phyloP scores from a whole-genome alignment of 2,888 invertebrate species.

The Euplagia quadripunctaria region DNA sequence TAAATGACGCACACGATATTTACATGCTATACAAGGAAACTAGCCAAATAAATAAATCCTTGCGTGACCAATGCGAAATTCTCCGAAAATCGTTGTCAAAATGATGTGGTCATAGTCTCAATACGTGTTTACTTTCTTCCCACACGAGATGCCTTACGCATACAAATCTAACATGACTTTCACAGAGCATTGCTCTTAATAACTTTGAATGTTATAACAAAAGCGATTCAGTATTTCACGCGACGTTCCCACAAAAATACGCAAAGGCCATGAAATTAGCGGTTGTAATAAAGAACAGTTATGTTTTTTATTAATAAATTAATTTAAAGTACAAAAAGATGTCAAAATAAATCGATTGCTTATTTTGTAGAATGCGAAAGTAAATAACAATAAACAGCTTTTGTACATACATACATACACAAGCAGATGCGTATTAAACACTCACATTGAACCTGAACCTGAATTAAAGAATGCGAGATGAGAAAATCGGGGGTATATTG shows the following conservation, averaged over 20 bases:
- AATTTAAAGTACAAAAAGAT: too few species aligned
- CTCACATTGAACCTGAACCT: too few species aligned
- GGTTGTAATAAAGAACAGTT: not conserved
- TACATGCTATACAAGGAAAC: constrained; percentile 9
- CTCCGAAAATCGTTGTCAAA: constrained; percentile 17
- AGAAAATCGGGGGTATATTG: too few species aligned
- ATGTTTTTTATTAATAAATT: too few species aligned
- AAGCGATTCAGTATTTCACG: constrained; percentile 46
- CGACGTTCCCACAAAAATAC: constrained; percentile 61
- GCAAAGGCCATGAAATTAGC: constrained; percentile 27
- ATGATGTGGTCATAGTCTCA: constrained; percentile 11
- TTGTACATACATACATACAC: too few species aligned
- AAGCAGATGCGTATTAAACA: too few species aligned
- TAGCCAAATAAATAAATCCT: constrained; percentile 6
- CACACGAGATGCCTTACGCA: constrained; percentile 46
- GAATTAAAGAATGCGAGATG: too few species aligned
- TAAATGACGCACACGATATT: constrained; percentile 1
- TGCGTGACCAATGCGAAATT: constrained; percentile 15
- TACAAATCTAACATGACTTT: constrained; percentile 58
- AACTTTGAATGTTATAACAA: constrained; percentile 56
- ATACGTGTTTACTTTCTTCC: constrained; percentile 38
- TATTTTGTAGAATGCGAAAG: not conserved
- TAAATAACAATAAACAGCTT: not conserved
- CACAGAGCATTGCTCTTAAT: constrained; percentile 66
- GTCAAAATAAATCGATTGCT: too few species aligned